Conservation (phyloP, 2,113 vertebrate species). For the Urocynchramus pylzowi region DNA sequence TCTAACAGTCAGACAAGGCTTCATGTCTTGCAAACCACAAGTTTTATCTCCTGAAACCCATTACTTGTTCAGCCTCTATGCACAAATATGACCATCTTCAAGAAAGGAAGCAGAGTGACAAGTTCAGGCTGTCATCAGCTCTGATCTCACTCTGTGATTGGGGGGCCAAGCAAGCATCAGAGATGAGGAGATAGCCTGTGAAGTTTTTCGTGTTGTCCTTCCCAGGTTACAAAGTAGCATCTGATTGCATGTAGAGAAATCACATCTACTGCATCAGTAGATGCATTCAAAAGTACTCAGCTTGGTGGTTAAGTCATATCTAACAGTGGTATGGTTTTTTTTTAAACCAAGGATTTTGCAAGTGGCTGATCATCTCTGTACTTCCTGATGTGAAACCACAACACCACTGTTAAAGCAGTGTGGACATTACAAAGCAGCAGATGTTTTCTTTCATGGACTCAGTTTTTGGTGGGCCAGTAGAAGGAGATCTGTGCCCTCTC, state of each 20-base stretch:
- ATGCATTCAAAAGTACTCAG: neutral
- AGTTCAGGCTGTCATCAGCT: neutral
- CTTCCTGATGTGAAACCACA: neutral
- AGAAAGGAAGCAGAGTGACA: neutral
- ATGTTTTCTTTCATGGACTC: neutral
- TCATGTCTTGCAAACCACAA: neutral
- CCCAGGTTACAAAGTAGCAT: neutral
- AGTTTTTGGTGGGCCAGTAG: neutral
- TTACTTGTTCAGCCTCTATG: neutral
- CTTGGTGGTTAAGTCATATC: neutral
- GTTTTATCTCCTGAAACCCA: neutral
- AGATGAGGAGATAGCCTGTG: neutral
- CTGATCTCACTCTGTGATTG: neutral
- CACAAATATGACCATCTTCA: neutral
- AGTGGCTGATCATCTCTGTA: neutral
- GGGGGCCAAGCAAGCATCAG: neutral
- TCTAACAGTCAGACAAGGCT: neutral
- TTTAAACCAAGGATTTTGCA: neutral
- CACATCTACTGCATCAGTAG: neutral
- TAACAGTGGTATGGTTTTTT: neutral
- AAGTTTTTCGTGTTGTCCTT: neutral
- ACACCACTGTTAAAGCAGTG: fast-evolving
- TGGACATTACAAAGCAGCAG: neutral
- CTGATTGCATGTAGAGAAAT: neutral
- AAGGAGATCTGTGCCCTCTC: neutral